These are phyloP conservation scores for Drosophila anceps DNA, from an alignment of 2,888 invertebrate genomes.

Conservation along the genomic window DNA sequence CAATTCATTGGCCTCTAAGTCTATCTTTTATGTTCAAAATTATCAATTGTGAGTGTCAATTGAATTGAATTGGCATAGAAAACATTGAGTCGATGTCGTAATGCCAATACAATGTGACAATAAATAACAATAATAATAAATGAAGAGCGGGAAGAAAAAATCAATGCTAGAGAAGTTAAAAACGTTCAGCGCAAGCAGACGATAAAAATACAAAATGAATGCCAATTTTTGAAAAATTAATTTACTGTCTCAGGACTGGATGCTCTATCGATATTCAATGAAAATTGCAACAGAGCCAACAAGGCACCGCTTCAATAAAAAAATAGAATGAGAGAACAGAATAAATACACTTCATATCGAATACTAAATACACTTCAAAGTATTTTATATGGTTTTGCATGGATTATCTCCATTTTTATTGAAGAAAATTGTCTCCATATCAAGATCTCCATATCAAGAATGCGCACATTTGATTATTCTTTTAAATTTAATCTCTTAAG, in stretches of 20 bases:
- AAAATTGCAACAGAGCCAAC: conserved; percentile 59
- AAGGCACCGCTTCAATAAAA: conserved; percentile 34
- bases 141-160: conserved; percentile 32
- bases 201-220: conserved; percentile 67
- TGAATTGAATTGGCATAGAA: conserved; percentile 55
- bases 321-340: too few relatives aligned
- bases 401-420: too few relatives aligned
- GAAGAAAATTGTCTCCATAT: too few relatives aligned
- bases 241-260: conserved; percentile 65
- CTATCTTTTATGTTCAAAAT: conserved; percentile 38
- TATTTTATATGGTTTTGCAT: too few relatives aligned
- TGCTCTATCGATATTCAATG: conserved; percentile 67
- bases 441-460: too few relatives aligned
- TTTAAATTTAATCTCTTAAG: too few relatives aligned
- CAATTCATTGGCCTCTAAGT: background rate
- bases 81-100: conserved; percentile 28
- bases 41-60: conserved; percentile 56
- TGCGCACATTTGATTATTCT: too few relatives aligned
- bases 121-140: conserved; percentile 64
- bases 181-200: conserved; percentile 17
- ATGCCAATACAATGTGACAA: conserved; percentile 53
- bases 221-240: conserved; percentile 74
- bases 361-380: background rate
- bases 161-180: conserved; percentile 34
- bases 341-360: too few relatives aligned